Conservation (phyloP, 2,113 vertebrate species). For the Ursus arctos region DNA sequence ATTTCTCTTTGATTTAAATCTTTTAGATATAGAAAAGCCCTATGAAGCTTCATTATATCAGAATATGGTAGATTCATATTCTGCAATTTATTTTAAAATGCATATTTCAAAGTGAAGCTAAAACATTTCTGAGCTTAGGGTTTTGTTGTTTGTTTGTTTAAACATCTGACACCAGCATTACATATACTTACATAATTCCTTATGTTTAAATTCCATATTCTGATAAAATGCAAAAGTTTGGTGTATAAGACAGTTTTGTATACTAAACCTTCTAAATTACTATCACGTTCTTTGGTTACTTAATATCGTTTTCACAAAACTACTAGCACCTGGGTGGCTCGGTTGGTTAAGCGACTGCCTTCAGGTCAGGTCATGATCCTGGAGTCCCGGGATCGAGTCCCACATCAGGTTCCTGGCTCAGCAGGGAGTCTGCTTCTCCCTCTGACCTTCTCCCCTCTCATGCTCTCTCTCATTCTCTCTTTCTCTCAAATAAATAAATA, state of each 20-base stretch:
- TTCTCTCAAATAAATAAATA: no score
- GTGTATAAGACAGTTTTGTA: background rate
- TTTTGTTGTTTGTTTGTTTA: background rate
- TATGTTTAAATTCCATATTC: background rate
- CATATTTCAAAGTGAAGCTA: background rate
- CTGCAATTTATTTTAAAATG: background rate
- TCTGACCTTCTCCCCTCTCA: no score
- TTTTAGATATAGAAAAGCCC: background rate
- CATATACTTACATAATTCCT: background rate
- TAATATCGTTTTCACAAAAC: conserved; percentile 29
- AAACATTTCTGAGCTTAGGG: background rate
- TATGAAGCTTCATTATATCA: background rate
- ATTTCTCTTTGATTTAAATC: background rate
- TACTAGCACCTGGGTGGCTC: background rate
- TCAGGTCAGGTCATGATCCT: no score
- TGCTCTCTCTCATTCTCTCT: no score
- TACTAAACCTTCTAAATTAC: background rate
- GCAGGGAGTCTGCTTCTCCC: no score
- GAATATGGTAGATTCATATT: background rate
- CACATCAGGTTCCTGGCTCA: no score
- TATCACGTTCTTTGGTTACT: background rate
- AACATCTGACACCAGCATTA: background rate
- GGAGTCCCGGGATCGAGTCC: no score
- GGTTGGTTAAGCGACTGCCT: no score
- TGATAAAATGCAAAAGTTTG: background rate